These are phyloP conservation scores for Mesitornis unicolor DNA, from an alignment of 2,113 vertebrate species.

Conservation along the genomic window DNA sequence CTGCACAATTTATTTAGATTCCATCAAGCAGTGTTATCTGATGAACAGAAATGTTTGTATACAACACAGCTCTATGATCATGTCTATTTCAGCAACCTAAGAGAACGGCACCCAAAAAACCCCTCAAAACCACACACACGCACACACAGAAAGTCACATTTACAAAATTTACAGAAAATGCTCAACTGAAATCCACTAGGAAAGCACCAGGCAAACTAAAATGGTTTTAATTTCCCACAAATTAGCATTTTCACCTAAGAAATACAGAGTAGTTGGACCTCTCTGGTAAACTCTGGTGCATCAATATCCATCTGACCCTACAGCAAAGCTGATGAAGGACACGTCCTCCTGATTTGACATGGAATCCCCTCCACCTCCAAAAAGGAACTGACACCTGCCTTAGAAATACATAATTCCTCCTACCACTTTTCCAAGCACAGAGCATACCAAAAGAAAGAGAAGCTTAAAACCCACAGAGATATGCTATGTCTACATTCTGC, in stretches of 20 bases:
- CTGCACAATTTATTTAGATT: background rate
- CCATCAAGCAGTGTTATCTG: background rate
- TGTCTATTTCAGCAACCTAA: background rate
- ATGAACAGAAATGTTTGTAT: background rate
- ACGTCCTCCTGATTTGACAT: background rate
- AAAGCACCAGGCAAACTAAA: background rate
- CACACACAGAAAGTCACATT: background rate
- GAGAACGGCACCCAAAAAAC: fast-evolving
- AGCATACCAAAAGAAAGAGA: background rate
- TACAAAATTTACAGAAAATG: background rate
- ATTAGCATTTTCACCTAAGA: background rate
- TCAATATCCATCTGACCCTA: background rate
- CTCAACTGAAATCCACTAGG: background rate
- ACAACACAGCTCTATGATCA: background rate
- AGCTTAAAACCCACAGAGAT: background rate
- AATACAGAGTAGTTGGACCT: background rate
- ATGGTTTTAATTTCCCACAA: background rate
- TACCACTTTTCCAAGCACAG: background rate
- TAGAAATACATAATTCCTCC: background rate
- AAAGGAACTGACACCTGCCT: background rate
- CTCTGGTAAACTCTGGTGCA: background rate
- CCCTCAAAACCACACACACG: background rate
- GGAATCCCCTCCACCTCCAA: background rate
- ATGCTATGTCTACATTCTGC: fast-evolving
- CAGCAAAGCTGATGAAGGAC: background rate